phyloP scores from a whole-genome alignment of 1,140 invertebrate genomes.

The Cyclargus thomasi region DNA sequence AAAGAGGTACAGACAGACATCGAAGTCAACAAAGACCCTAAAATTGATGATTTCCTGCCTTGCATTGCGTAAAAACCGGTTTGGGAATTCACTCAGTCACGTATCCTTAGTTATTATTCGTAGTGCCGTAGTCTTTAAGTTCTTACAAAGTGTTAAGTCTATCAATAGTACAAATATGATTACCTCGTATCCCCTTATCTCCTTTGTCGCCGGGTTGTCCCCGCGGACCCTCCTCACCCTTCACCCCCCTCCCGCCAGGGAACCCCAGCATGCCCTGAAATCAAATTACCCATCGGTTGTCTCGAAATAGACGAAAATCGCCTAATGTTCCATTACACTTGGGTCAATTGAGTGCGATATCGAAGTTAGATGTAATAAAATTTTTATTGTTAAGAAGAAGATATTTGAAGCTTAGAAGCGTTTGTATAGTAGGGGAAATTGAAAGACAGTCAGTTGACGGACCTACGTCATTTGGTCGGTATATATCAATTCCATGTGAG shows the following conservation, averaged over 20 bases:
- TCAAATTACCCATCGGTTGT: background rate
- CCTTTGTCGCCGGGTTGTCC: slow-evolving; percentile 79
- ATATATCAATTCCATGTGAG: no score
- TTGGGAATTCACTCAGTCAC: no score
- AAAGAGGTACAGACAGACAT: no score
- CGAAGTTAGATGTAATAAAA: background rate
- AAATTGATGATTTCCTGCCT: no score
- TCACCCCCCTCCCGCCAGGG: slow-evolving; percentile 82
- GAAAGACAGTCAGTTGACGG: no score
- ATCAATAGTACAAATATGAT: slow-evolving; percentile 7
- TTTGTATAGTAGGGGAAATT: no score
- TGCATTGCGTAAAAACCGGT: no score
- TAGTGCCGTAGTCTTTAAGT: no score
- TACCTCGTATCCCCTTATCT: slow-evolving; percentile 71
- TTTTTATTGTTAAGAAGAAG: no score
- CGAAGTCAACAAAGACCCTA: no score
- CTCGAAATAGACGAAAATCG: background rate
- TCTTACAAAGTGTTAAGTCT: background rate
- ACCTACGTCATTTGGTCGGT: no score
- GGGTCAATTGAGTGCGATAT: background rate
- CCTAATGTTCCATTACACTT: background rate
- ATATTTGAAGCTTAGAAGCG: no score
- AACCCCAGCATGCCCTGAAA: slow-evolving; percentile 82
- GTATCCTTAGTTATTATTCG: background rate
- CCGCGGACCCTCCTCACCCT: slow-evolving; percentile 85